A percentile compares a stretch with the other conserved stretches of the same genome.
Conservation (phyloP, 2,113 vertebrate genomes). For the Euleptes europaea region DNA sequence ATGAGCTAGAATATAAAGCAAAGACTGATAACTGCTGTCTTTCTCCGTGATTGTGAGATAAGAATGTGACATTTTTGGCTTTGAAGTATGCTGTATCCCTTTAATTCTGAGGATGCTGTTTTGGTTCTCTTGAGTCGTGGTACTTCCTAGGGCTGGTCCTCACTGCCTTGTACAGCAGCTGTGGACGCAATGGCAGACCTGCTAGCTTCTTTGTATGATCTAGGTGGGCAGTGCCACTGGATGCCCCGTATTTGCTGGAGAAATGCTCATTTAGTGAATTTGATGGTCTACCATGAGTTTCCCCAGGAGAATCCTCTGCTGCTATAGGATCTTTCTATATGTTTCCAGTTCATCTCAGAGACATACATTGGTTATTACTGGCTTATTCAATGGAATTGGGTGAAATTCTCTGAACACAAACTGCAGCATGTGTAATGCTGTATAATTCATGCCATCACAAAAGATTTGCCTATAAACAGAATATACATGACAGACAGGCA, state of each 20-base stretch:
- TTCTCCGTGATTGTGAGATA: slow-evolving; percentile 10
- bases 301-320: not conserved
- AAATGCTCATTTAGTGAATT: not conserved
- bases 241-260: not conserved
- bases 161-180: slow-evolving; percentile 29
- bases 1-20: slow-evolving; percentile 36
- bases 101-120: slow-evolving; percentile 43
- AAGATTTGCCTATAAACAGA: no score
- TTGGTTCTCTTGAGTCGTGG: slow-evolving; percentile 45
- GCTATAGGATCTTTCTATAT: not conserved
- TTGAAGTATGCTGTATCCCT: slow-evolving; percentile 40
- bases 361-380: not conserved
- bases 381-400: no score
- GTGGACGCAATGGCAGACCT: not conserved
- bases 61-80: slow-evolving; percentile 7
- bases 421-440: no score
- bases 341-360: no score
- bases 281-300: slow-evolving; percentile 1
- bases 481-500: no score
- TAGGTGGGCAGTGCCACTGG: not conserved
- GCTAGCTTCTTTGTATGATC: not conserved
- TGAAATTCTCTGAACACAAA: no score
- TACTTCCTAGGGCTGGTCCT: slow-evolving; percentile 31
- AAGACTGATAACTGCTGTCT: slow-evolving; percentile 41
- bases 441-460: no score